Conservation (phyloP, 2,888 invertebrate genomes). For the Bembecia ichneumoniformis region DNA sequence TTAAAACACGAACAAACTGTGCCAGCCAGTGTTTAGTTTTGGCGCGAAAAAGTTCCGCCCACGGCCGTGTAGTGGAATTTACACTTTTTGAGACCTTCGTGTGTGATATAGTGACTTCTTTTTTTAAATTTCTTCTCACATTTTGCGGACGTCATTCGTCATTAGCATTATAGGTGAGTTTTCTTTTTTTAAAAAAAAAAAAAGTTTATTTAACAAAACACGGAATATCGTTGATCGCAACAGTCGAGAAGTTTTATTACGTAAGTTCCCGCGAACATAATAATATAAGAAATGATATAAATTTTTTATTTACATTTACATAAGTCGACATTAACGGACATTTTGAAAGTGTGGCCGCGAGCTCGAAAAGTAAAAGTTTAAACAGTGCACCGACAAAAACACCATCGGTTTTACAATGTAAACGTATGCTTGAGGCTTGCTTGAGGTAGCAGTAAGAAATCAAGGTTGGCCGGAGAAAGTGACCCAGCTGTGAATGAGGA, state of each 20-base stretch:
- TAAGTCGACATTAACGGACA: constrained; percentile 18
- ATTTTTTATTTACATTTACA: constrained; percentile 16
- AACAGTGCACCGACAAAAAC: constrained; percentile 45
- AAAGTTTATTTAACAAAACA: neutral
- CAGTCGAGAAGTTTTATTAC: constrained; percentile 12
- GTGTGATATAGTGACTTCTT: constrained; percentile 42
- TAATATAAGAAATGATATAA: constrained; percentile 5
- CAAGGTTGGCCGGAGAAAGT: constrained; percentile 68
- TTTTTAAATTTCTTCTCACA: constrained; percentile 16
- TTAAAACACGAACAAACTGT: constrained; percentile 1
- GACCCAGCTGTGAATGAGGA: constrained; percentile 41
- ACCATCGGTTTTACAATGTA: constrained; percentile 43
- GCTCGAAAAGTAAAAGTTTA: constrained; percentile 61
- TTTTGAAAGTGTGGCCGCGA: constrained; percentile 18
- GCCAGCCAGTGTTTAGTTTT: constrained; percentile 18
- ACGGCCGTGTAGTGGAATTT: constrained; percentile 44
- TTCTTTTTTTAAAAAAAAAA: neutral
- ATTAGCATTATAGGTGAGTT: neutral
- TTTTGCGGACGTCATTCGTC: constrained; percentile 5
- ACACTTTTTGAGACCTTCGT: constrained; percentile 20
- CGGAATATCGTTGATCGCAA: neutral
- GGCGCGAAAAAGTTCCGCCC: constrained; percentile 34
- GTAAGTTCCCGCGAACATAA: constrained; percentile 26
- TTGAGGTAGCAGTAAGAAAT: constrained; percentile 47
- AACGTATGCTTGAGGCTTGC: too few species aligned